Evolutionary conservation across 1,140 invertebrate genomes (phyloP).

Genomic region (Drosophila cardini): DNA sequence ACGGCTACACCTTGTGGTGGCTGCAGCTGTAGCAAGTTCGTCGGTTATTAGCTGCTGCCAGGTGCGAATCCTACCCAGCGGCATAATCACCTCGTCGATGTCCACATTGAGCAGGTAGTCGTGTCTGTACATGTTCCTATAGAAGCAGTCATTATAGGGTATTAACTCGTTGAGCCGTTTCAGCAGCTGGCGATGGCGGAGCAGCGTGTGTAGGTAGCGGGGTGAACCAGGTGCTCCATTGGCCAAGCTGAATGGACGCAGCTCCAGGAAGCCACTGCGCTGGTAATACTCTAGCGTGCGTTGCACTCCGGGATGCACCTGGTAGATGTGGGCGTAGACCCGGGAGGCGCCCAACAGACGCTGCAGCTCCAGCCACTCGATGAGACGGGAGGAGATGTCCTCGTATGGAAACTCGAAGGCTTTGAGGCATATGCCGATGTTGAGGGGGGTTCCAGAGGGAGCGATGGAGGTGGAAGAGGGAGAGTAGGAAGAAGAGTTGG

Average conservation of each 20-base stretch:
- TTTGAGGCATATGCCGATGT: slow-evolving; percentile 97
- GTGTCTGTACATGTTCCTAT: slow-evolving; percentile 90
- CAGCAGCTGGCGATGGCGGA: slow-evolving; percentile 80
- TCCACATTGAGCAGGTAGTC: slow-evolving; percentile 91
- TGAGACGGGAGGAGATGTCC: slow-evolving; percentile 92
- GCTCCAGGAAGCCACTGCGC: slow-evolving; percentile 85
- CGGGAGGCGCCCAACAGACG: slow-evolving; percentile 94
- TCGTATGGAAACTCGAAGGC: slow-evolving; percentile 95
- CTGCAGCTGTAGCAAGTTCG: background rate
- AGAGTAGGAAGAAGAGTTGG: too few relatives aligned
- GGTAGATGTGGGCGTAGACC: slow-evolving; percentile 95
- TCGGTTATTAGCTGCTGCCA: slow-evolving; percentile 56
- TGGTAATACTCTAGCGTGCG: slow-evolving; percentile 88
- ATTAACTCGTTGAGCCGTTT: slow-evolving; percentile 91
- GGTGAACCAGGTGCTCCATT: slow-evolving; percentile 90
- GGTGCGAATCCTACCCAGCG: slow-evolving; percentile 84
- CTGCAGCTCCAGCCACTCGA: slow-evolving; percentile 97
- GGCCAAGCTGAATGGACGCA: slow-evolving; percentile 90
- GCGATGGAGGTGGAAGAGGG: background rate
- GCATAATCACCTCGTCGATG: slow-evolving; percentile 92
- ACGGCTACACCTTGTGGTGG: slow-evolving; percentile 2
- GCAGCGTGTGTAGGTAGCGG: slow-evolving; percentile 88
- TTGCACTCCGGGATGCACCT: slow-evolving; percentile 94
- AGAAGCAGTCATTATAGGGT: slow-evolving; percentile 93
- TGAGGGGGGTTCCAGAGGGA: slow-evolving; percentile 86